Evolutionary conservation across 2,113 vertebrate species (phyloP), one percentile per base, ranked within the genome.

Genomic region (Oncorhynchus mykiss): DNA sequence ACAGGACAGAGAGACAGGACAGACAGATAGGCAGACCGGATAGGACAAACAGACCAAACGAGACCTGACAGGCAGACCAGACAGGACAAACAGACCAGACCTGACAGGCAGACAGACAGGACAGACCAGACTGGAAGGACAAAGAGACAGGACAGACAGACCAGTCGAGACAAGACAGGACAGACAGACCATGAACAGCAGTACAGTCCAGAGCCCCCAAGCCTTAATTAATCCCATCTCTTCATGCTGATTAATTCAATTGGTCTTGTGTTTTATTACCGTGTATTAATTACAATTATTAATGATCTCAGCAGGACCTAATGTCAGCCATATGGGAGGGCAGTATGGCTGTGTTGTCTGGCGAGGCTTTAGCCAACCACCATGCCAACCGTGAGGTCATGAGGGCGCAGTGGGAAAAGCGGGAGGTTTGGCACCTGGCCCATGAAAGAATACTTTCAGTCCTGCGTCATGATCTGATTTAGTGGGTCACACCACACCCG

Each of bases 151-250:
- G 27, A 27, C 27, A 27, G 27, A 65, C 20, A 11, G 62, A 39
- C 34, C 22, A 24, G 62, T 9, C 62, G 5, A 39, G 24, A 25
- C 8, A 11, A 12, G 62, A 24, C 24, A 65, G 62, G 24, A 2
- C 20, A 11, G 60, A 25, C n/a, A 64, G 60, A 66, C 25, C 3
- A 31, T 0, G 80, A 84, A 83, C 86, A 87, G 88, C 85, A 66
- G 78, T 25, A 73, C 68, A 51, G 88, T 72, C 83, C 87, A 90
- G 82, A 85, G 90, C 85, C 86, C 85, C 87, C 88, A 88, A 80
- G 84, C 78, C 87, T 90, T 87, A 84, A 85, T 91, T 91, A 87
- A 85, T 88, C 85, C 85, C 85, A 90, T 88, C 89, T 88, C 86
- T 78, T 85, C 88, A 80, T 83, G 88, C 84, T 82, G 87, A 88